These are phyloP conservation scores for Zaprionus africanus DNA, from an alignment of 1,140 invertebrate genomes.

Conservation along the genomic window DNA sequence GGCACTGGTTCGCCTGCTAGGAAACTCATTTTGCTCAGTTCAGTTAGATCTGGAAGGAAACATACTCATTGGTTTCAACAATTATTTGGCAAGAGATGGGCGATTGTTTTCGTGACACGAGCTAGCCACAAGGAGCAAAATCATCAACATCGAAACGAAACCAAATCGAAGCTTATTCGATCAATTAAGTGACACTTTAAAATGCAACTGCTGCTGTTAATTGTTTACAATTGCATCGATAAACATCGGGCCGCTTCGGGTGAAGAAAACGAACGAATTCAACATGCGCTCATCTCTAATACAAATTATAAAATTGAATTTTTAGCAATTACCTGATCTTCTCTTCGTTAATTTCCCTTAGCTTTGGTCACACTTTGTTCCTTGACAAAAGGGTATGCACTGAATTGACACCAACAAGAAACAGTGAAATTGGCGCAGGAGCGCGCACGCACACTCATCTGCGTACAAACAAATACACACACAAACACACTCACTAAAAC, in stretches of 20 bases:
- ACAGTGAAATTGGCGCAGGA: conserved; percentile 20
- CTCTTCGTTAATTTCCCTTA: not conserved
- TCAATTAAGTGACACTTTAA: not conserved
- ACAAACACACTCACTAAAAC: conserved; percentile 1
- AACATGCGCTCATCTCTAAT: conserved; percentile 28
- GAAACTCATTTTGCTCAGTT: conserved; percentile 73
- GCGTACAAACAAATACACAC: conserved; percentile 1
- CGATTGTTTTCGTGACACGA: conserved; percentile 16
- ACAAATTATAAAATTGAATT: not conserved
- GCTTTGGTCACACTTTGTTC: conserved; percentile 6
- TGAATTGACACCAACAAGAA: conserved; percentile 25
- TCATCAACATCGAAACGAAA: not conserved
- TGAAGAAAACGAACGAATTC: not conserved
- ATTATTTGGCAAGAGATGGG: conserved; percentile 1
- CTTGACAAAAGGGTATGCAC: conserved; percentile 12
- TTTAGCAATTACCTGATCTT: conserved; percentile 34
- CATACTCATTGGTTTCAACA: conserved; percentile 7
- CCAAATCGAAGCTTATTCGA: too few relatives aligned
- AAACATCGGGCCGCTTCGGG: not conserved
- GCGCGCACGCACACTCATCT: not conserved
- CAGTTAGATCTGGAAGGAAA: conserved; percentile 19
- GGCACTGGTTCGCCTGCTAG: conserved; percentile 89
- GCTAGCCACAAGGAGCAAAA: not conserved
- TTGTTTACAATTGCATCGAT: not conserved
- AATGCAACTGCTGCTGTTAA: not conserved